Percentiles rank a stretch among this genome's conserved stretches.
Evolutionary conservation across 2,797 vertebrate genomes (phyloP).

Genomic region (Podargus strigoides): DNA sequence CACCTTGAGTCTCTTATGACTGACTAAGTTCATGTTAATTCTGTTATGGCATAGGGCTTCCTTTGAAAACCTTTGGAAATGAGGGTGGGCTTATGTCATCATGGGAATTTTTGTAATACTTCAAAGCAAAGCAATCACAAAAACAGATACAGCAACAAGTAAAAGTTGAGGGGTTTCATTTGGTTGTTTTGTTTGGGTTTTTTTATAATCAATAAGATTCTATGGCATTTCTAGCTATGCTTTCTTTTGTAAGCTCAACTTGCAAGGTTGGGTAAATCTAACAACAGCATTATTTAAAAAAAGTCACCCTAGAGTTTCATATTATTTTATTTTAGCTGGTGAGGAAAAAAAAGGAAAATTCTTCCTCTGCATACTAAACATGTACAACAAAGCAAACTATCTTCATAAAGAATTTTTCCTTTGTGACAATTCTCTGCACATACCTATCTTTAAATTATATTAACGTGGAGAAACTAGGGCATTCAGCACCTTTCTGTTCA

Average conservation of each 20-base stretch:
- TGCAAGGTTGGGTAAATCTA: background rate
- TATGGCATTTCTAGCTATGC: background rate
- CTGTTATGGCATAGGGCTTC: background rate
- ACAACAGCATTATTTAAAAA: background rate
- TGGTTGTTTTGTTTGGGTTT: background rate
- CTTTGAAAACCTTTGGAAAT: background rate
- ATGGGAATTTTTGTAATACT: background rate
- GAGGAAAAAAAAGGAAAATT: background rate
- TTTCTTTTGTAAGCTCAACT: background rate
- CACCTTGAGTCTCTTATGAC: background rate
- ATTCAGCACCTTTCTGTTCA: background rate
- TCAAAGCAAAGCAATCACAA: background rate
- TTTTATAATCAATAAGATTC: background rate
- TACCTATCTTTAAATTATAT: background rate
- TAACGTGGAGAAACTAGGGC: background rate
- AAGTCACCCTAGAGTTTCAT: background rate
- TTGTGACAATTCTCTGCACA: background rate
- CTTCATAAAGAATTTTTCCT: background rate
- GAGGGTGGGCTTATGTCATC: background rate
- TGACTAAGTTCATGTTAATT: background rate
- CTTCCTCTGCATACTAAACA: background rate
- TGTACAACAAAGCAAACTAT: background rate
- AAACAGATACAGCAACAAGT: background rate
- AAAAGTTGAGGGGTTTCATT: rapidly evolving
- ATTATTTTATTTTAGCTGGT: background rate